Conservation (phyloP, 2,888 invertebrate species). For the Acleris laterana region DNA sequence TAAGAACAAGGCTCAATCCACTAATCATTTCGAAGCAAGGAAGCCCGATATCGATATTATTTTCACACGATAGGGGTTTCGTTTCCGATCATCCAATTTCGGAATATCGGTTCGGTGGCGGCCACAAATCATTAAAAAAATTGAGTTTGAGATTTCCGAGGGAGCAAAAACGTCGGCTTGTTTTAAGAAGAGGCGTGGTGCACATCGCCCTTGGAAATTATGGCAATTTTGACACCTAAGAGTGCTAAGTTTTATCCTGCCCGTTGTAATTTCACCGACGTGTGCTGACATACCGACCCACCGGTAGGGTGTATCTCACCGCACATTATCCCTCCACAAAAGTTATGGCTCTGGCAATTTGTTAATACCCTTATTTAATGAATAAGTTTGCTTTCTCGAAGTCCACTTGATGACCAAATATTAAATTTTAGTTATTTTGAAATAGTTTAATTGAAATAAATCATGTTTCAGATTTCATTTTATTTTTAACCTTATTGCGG, state of each 20-base stretch:
- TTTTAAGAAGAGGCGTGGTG: slow-evolving; percentile 73
- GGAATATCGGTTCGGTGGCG: slow-evolving; percentile 68
- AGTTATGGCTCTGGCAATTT: slow-evolving; percentile 30
- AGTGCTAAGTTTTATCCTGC: slow-evolving; percentile 76
- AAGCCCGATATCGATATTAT: slow-evolving; percentile 59
- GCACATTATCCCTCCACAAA: slow-evolving; percentile 46
- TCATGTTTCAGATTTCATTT: no score
- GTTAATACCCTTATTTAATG: slow-evolving; percentile 1
- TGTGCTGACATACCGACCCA: slow-evolving; percentile 62
- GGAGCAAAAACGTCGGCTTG: slow-evolving; percentile 77
- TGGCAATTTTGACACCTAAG: slow-evolving; percentile 84
- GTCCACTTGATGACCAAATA: neutral
- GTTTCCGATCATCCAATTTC: slow-evolving; percentile 79
- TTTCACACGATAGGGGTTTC: slow-evolving; percentile 76
- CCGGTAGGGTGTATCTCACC: slow-evolving; percentile 52
- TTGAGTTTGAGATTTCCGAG: slow-evolving; percentile 69
- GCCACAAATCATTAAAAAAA: slow-evolving; percentile 81
- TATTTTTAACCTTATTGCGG: neutral
- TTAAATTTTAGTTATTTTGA: no score
- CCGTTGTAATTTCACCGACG: slow-evolving; percentile 76
- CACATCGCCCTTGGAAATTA: slow-evolving; percentile 72
- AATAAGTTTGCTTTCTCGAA: neutral
- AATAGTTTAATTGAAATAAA: no score
- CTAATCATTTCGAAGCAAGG: slow-evolving; percentile 40
- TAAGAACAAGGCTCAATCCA: slow-evolving; percentile 31